A percentile compares a stretch with the other conserved stretches of the same genome.
phyloP scores from a whole-genome alignment of 2,113 vertebrate genomes.

The Laticauda laticaudata region DNA sequence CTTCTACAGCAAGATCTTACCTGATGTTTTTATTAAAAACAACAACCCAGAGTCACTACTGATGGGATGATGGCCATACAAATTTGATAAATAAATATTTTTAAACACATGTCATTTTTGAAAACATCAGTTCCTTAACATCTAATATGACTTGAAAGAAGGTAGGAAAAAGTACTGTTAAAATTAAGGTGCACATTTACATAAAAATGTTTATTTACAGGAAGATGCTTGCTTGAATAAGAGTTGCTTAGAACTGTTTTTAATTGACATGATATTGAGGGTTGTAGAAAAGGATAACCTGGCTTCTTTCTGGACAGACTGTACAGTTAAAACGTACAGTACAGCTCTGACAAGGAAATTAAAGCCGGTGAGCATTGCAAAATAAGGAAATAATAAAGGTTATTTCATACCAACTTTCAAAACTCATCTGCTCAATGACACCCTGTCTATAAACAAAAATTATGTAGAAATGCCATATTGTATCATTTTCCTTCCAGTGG shows the following conservation, averaged over 20 bases:
- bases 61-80: background rate
- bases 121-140: constrained; percentile 68
- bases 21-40: constrained; percentile 18
- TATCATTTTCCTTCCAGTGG: background rate
- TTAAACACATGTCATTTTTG: constrained; percentile 60
- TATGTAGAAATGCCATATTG: background rate
- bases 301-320: background rate
- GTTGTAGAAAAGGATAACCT: background rate
- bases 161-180: background rate
- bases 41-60: background rate
- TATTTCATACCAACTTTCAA: background rate
- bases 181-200: background rate
- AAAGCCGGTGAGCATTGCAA: background rate
- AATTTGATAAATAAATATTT: background rate
- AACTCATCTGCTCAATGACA: background rate
- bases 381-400: background rate
- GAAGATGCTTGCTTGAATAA: background rate
- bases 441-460: background rate
- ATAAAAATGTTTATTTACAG: background rate
- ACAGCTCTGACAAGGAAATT: background rate
- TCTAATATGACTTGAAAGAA: constrained; percentile 71
- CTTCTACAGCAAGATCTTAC: constrained; percentile 58
- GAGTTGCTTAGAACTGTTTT: background rate
- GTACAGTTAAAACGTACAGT: background rate
- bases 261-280: background rate